Evolutionary conservation across 2,113 vertebrate species (phyloP).

Genomic region (Sakesphorus luctuosus): DNA sequence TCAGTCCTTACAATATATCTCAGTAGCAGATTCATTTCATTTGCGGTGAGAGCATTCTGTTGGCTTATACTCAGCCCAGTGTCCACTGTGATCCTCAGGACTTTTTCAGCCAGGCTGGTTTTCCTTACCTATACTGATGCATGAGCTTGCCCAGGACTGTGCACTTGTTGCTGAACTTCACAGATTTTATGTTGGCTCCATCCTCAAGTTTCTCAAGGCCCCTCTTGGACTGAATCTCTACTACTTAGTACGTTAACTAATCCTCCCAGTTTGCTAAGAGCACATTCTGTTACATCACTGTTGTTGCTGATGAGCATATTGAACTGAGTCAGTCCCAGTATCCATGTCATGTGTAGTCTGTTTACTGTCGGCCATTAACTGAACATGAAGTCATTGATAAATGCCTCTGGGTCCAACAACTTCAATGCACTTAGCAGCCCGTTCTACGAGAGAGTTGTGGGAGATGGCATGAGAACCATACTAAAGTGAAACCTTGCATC

Average conservation of each 20-base stretch:
- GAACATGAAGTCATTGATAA: background rate
- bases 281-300: background rate
- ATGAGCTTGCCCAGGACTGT: background rate
- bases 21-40: background rate
- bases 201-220: background rate
- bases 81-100: background rate
- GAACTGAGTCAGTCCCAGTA: background rate
- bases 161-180: background rate
- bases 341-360: background rate
- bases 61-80: background rate
- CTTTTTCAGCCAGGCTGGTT: background rate
- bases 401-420: background rate
- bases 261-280: background rate
- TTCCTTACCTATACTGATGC: background rate
- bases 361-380: background rate
- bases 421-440: background rate
- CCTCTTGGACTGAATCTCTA: background rate
- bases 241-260: background rate
- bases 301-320: background rate
- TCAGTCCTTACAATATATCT: background rate
- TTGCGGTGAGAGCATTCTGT: background rate
- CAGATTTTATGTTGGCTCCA: background rate
- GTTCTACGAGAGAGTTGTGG: background rate
- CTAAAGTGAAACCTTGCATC: background rate
- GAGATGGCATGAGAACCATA: background rate